phyloP scores from a whole-genome alignment of 2,888 invertebrate species.

The Meta bourneti region DNA sequence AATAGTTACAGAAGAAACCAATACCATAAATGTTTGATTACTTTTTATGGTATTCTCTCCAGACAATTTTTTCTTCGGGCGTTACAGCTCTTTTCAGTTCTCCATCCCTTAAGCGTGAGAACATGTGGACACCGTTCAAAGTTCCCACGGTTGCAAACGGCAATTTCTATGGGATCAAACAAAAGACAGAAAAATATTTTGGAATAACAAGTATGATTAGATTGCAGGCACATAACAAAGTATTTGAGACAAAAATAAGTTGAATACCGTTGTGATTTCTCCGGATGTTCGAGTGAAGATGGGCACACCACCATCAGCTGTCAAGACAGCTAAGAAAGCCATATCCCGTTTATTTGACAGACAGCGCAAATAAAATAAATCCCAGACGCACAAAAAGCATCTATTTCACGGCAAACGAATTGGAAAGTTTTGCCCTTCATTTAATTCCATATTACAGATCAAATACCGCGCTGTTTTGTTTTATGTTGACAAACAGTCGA shows the following conservation, averaged over 20 bases:
- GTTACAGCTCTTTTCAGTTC: slow-evolving; percentile 74
- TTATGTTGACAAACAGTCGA: too few relatives aligned
- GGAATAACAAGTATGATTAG: too few relatives aligned
- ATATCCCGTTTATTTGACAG: slow-evolving; percentile 84
- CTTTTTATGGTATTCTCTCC: slow-evolving; percentile 76
- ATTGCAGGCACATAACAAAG: not conserved
- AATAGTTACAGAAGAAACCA: too few relatives aligned
- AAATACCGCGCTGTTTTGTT: too few relatives aligned
- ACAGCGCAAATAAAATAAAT: not conserved
- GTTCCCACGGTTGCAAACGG: slow-evolving; percentile 75
- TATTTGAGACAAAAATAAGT: not conserved
- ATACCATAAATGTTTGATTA: not conserved
- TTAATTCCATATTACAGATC: not conserved
- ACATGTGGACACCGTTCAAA: slow-evolving; percentile 77
- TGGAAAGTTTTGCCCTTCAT: not conserved
- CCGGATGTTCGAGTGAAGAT: slow-evolving; percentile 92
- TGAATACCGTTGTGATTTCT: slow-evolving; percentile 83
- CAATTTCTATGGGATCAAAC: slow-evolving; percentile 54
- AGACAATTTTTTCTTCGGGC: slow-evolving; percentile 73
- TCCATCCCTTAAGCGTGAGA: slow-evolving; percentile 66
- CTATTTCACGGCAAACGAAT: too few relatives aligned
- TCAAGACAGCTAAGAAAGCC: slow-evolving; percentile 90
- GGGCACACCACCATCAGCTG: slow-evolving; percentile 92
- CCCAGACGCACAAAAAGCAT: too few relatives aligned
- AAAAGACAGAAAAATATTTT: not conserved